These are phyloP conservation scores for Columbina picui DNA, from an alignment of 2,113 vertebrate genomes.

Conservation along the genomic window DNA sequence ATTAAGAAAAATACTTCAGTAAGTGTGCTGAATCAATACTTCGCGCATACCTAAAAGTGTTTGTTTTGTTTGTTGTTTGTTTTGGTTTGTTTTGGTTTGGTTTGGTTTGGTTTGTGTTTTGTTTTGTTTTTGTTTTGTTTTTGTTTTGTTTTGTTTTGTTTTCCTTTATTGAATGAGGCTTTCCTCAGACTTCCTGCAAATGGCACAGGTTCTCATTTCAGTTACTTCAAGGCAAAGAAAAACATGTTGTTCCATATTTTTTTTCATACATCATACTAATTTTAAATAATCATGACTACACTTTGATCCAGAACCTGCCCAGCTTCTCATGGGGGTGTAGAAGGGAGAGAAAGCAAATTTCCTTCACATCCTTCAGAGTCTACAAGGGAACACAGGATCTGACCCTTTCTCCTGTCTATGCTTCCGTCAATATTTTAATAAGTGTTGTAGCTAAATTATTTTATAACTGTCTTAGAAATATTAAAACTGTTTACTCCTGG, in stretches of 20 bases:
- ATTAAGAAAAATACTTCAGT: background rate
- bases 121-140: too few relatives aligned
- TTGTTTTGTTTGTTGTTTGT: too few relatives aligned
- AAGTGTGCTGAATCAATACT: background rate
- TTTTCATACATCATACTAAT: background rate
- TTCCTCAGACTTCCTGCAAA: background rate
- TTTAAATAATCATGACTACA: background rate
- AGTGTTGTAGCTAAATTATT: background rate
- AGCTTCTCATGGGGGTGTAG: background rate
- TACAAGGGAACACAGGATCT: background rate
- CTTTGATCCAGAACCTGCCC: background rate
- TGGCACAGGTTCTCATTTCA: background rate
- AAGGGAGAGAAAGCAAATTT: background rate
- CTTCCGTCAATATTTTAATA: background rate
- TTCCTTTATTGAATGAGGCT: fast-evolving
- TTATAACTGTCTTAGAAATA: background rate
- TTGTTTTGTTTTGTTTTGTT: too few relatives aligned
- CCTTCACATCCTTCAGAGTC: background rate
- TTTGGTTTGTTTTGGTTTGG: too few relatives aligned
- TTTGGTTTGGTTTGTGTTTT: too few relatives aligned
- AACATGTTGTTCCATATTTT: background rate
- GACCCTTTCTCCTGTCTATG: background rate
- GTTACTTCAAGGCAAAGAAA: background rate
- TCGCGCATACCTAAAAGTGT: background rate
- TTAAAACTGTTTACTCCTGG: background rate